Percentiles rank a stretch among this genome's conserved stretches.
phyloP scores from a whole-genome alignment of 2,888 invertebrate species.

The Apeira syringaria region DNA sequence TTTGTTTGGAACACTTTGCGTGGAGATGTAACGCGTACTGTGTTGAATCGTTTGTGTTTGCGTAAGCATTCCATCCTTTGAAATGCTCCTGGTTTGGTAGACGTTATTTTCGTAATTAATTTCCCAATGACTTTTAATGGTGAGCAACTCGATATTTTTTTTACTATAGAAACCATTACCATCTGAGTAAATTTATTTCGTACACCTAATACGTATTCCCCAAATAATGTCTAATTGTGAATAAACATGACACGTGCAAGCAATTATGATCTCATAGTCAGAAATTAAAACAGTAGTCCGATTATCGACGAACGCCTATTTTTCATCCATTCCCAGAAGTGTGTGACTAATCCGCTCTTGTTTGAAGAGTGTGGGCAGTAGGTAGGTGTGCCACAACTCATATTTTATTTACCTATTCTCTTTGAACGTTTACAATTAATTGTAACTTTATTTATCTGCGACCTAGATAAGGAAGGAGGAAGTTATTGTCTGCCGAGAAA shows the following conservation, averaged over 20 bases:
- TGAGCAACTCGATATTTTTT: too few relatives aligned
- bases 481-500: slow-evolving; percentile 49
- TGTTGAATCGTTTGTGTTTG: slow-evolving; percentile 13
- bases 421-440: slow-evolving; percentile 27
- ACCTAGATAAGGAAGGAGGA: slow-evolving; percentile 39
- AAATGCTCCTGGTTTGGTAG: slow-evolving; percentile 3
- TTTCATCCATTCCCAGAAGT: slow-evolving; percentile 30
- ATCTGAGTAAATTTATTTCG: too few relatives aligned
- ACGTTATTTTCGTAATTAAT: slow-evolving; percentile 6
- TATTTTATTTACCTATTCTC: slow-evolving; percentile 26
- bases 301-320: slow-evolving; percentile 13
- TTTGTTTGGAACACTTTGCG: slow-evolving; percentile 28
- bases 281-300: slow-evolving; percentile 10
- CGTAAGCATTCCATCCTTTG: slow-evolving; percentile 12
- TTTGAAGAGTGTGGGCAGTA: slow-evolving; percentile 31
- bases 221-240: too few relatives aligned
- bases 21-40: slow-evolving; percentile 16
- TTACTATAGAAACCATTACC: too few relatives aligned
- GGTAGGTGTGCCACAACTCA: slow-evolving; percentile 24
- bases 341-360: slow-evolving; percentile 32
- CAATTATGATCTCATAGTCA: not conserved
- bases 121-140: too few relatives aligned
- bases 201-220: too few relatives aligned
- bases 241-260: not conserved
- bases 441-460: slow-evolving; percentile 31